Percentiles rank a stretch among this genome's conserved stretches.
Conservation (phyloP, 2,888 invertebrate genomes). For the Melolontha melolontha region DNA sequence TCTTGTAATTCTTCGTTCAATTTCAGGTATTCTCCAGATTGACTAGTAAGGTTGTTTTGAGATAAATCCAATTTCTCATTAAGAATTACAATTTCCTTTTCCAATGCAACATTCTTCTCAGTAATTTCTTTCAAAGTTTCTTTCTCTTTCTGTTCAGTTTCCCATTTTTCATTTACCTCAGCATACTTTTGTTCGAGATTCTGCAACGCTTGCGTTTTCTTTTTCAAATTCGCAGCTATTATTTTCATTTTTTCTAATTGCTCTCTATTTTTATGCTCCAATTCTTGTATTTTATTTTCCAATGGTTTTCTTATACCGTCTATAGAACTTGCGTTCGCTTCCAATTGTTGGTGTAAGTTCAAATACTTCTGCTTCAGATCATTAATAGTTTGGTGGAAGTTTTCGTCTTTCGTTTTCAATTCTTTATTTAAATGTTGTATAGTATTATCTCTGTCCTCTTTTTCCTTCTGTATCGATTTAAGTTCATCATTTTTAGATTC, state of each 20-base stretch:
- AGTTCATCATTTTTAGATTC: constrained; percentile 67
- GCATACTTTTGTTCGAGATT: constrained; percentile 72
- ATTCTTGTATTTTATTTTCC: constrained; percentile 62
- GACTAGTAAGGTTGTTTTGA: constrained; percentile 44
- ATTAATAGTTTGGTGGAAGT: constrained; percentile 59
- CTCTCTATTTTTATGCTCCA: constrained; percentile 76
- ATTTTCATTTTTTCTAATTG: constrained; percentile 84
- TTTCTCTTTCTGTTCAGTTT: constrained; percentile 56
- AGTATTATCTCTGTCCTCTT: constrained; percentile 58
- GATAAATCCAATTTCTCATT: constrained; percentile 52
- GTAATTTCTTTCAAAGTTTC: constrained; percentile 48
- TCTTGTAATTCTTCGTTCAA: constrained; percentile 66
- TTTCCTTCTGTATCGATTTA: constrained; percentile 65
- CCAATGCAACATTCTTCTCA: constrained; percentile 50
- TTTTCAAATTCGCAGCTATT: constrained; percentile 81
- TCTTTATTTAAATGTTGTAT: constrained; percentile 64
- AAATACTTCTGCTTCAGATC: constrained; percentile 63
- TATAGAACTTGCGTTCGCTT: constrained; percentile 57
- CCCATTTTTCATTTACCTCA: constrained; percentile 58
- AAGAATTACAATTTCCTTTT: constrained; percentile 50
- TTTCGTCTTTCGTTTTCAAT: constrained; percentile 64
- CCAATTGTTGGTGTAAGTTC: constrained; percentile 59
- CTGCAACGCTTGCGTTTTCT: constrained; percentile 74
- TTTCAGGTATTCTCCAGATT: constrained; percentile 58
- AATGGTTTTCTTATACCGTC: constrained; percentile 59